Percentiles rank a stretch among this genome's conserved stretches.
phyloP scores from a whole-genome alignment of 2,797 vertebrate genomes.

The Lithobates pipiens region DNA sequence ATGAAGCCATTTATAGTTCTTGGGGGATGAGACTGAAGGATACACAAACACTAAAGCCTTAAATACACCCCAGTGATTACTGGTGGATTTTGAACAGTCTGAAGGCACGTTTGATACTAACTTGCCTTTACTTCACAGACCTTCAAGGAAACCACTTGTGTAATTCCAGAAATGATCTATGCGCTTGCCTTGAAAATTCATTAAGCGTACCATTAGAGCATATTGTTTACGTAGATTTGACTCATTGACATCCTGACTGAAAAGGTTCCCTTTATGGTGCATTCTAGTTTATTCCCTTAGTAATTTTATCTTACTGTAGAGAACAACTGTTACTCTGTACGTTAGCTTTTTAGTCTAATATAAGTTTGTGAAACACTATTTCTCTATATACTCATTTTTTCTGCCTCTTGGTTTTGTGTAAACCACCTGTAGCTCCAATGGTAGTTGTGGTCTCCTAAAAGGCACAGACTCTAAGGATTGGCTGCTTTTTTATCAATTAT shows the following conservation, averaged over 20 bases:
- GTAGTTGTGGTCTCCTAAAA: too few relatives aligned
- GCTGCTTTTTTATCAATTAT: too few relatives aligned
- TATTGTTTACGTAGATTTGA: conserved; percentile 60
- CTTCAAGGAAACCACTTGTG: conserved; percentile 43
- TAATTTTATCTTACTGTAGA: conserved; percentile 20
- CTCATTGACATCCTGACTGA: conserved; percentile 46
- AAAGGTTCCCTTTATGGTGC: conserved; percentile 61
- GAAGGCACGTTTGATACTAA: conserved; percentile 59
- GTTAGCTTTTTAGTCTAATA: neutral
- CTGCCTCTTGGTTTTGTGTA: neutral
- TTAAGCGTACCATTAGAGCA: conserved; percentile 57
- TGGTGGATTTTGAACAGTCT: conserved; percentile 51
- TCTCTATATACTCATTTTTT: neutral
- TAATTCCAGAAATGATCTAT: conserved; percentile 63
- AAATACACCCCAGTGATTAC: conserved; percentile 61
- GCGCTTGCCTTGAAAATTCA: conserved; percentile 63
- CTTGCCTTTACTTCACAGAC: conserved; percentile 48
- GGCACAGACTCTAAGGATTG: too few relatives aligned
- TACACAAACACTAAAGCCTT: conserved; percentile 67
- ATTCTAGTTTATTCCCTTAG: conserved; percentile 59
- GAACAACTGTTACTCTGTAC: conserved; percentile 23
- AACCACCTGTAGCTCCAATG: too few relatives aligned
- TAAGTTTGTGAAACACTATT: neutral
- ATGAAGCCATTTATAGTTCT: conserved; percentile 49
- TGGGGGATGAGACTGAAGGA: conserved; percentile 62